Evolutionary conservation across 2,888 invertebrate genomes (phyloP), one percentile per base, ranked within the genome.

Genomic region (Petrolisthes cinctipes): DNA sequence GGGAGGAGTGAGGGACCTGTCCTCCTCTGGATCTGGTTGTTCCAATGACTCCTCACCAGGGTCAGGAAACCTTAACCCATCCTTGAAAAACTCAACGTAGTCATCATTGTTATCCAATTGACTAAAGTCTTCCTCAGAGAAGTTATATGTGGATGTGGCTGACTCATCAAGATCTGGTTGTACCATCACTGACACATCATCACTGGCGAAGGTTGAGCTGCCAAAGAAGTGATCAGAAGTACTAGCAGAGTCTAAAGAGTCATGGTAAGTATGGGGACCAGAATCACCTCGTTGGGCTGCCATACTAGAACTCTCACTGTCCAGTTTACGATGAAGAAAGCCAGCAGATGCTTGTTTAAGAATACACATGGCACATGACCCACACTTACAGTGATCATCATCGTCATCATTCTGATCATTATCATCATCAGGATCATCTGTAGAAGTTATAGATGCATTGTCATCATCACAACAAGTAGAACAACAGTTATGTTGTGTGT

Each of bases 401-500:
- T 82, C 82, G 66, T 86, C 20, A 14, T 71, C 37, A 75, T 76
- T 85, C 0, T 37, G 37, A 37, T 37, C 66, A 51, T 85, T 86
- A 61, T 68, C 66, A 78, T 88, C 89, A 37, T 89, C 88, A 20
- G 88, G 89, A 23, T 88, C 89, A 71, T 89, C 88, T 37, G 79
- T 89, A 14, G 85, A 83, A 56, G 88, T 88, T 7, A 85, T 83
- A 11, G 86, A 86, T 5, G 83, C 86, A 57, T 88, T 83, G 81
- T 91, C 90, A 56, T 89, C 91, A 56, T 89, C 90, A 68, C 88
- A 90, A 84, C 91, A 90, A 0, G 91, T 91, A 71, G 90, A 90
- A 88, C 91, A 91, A 89, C 91, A 91, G 89, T 91, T 90, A 76
- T 91, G 91, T 61, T 90, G 89, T n/a, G 89, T 90, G 76, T 91